Conservation (phyloP, 2,888 invertebrate species). For the Thysanoteuthis rhombus region DNA sequence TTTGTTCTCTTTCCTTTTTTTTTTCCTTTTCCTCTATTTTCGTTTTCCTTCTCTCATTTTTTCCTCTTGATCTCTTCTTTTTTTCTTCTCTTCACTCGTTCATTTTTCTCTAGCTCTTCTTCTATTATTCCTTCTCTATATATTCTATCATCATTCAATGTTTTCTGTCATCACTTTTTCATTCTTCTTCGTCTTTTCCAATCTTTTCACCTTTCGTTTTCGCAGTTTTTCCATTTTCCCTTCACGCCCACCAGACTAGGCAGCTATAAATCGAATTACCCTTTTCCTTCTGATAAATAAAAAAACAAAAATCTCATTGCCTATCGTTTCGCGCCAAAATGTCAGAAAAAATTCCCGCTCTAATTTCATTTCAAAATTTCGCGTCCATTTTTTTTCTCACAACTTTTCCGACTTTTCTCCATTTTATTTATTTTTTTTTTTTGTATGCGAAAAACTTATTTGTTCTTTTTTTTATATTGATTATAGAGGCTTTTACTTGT, state of each 20-base stretch:
- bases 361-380: slow-evolving; percentile 15
- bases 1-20: no score
- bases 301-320: neutral
- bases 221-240: no score
- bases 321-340: neutral
- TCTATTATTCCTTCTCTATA: neutral
- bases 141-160: neutral
- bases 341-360: neutral
- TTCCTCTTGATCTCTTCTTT: neutral
- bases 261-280: neutral
- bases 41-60: neutral
- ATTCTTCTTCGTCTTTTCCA: neutral
- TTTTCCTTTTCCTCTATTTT: neutral
- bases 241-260: neutral
- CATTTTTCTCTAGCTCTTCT: neutral
- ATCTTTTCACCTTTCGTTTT: no score
- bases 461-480: neutral
- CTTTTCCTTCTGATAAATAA: neutral
- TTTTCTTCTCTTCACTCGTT: neutral
- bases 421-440: no score
- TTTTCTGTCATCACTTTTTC: neutral
- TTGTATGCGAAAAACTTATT: no score
- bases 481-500: neutral
- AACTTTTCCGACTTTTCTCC: neutral
- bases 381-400: neutral